Conservation (phyloP, 2,113 vertebrate genomes). For the Drymodes brunneopygia region DNA sequence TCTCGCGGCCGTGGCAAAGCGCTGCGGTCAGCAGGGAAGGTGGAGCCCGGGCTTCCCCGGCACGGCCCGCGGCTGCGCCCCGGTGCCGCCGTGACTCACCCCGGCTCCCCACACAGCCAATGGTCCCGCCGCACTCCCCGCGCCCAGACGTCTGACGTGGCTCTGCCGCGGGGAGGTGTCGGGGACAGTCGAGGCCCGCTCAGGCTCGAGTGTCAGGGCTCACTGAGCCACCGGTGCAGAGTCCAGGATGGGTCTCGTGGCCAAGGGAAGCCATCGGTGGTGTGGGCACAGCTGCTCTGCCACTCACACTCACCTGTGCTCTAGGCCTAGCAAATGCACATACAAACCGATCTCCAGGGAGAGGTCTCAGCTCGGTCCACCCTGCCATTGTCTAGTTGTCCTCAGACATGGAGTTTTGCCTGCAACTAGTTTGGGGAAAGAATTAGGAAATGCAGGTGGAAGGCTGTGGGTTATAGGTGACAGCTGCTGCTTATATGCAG, state of each 20-base stretch:
- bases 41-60: background rate
- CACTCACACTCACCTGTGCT: fast-evolving
- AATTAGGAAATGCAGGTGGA: background rate
- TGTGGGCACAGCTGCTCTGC: background rate
- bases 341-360: background rate
- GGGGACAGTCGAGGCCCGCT: background rate
- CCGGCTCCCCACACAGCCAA: background rate
- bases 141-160: background rate
- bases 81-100: background rate
- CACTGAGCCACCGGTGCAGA: background rate
- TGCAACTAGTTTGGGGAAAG: background rate
- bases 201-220: background rate
- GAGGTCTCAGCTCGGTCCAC: background rate
- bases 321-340: background rate
- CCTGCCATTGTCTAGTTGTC: background rate
- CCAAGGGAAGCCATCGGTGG: background rate
- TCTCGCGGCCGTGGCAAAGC: background rate
- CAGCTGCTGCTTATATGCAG: background rate
- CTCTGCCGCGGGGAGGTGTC: background rate
- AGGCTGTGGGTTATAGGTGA: background rate
- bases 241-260: background rate
- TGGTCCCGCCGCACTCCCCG: background rate
- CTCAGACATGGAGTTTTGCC: background rate
- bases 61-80: background rate
- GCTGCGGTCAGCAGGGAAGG: background rate